Base-by-base conservation (phyloP, 2,113 vertebrate species). In the Neopipo cinnamomea region DNA sequence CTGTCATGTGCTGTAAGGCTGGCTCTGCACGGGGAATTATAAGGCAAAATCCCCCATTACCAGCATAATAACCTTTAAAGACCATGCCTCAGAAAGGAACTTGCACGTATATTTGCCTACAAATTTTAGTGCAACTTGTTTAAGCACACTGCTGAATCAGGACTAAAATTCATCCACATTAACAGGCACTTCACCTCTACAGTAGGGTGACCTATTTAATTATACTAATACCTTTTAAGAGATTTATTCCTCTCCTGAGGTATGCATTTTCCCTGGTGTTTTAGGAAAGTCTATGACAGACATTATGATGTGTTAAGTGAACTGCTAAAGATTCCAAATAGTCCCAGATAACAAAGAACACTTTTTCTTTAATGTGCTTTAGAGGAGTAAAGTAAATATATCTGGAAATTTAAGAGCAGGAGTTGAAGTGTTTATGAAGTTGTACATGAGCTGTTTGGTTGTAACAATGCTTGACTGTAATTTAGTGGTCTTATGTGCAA, bases 401-500 rank as follows among this genome's bases (percentile, higher is more conserved):
- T 63, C 65, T 94, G 72, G 78, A 82, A 95, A 94, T 90, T 89
- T 88, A 93, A 93, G 46, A 93, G 65, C 58, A 92, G n/a, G 33
- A 33, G 39, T 50, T 93, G 84, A 93, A 96, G 67, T 85, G 82
- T 94, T 96, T 96, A 96, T 95, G 84, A 95, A 97, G 81, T 53
- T 49, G 49, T 73, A 79, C 44, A 19, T 55, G 80, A 93, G 27
- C 41, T 90, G 68, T 83, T 94, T 85, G 33, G 7, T 46, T 90
- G 61, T 75, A 89, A 85, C 70, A 75, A 72, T 35, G 27, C 58
- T 88, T 75, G 81, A 52, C 27, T 92, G 28, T 37, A 88, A 91
- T 88, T 88, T 33, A 66, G 33, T 73, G 11, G 25, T 61, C 28
- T 63, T 85, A 59, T 75, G 84, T 85, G 41, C 39, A 90, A 83